Evolutionary conservation across 2,888 invertebrate genomes (phyloP).

Genomic region (Andrena haemorrhoa): DNA sequence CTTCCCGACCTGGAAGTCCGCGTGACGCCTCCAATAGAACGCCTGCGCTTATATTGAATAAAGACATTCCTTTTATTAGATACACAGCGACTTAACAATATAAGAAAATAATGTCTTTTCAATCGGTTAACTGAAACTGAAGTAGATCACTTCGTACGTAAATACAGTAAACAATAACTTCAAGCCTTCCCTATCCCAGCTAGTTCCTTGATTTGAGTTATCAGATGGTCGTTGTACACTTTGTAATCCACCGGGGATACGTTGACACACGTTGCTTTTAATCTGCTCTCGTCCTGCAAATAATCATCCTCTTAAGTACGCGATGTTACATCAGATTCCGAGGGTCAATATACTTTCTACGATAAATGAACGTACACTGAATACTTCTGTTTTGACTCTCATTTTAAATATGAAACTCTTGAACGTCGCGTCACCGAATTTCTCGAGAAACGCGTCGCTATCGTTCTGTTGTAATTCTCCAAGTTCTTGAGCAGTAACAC

Average conservation of each 20-base stretch:
- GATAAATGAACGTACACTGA: constrained; percentile 91
- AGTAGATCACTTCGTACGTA: background rate
- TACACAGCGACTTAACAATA: background rate
- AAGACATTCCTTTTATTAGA: constrained; percentile 18
- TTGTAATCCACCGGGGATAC: constrained; percentile 91
- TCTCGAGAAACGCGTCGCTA: constrained; percentile 88
- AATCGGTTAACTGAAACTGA: background rate
- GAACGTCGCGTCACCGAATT: constrained; percentile 92
- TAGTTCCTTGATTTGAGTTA: constrained; percentile 89
- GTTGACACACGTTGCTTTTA: constrained; percentile 91
- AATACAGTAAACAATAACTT: background rate
- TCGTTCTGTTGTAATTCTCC: constrained; percentile 91
- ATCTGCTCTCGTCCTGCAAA: constrained; percentile 91
- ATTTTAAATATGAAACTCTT: constrained; percentile 93
- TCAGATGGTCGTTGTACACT: constrained; percentile 90
- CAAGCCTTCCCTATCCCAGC: constrained; percentile 86
- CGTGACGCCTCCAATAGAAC: no score
- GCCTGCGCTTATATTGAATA: background rate
- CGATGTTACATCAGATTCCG: background rate
- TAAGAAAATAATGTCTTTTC: constrained; percentile 18
- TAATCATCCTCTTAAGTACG: background rate
- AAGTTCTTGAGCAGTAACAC: constrained; percentile 90
- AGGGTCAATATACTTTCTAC: background rate
- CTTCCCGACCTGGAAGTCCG: no score
- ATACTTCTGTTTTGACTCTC: constrained; percentile 95